These are phyloP conservation scores for Mormyrus iriodes DNA, from an alignment of 2,113 vertebrate genomes.

Conservation along the genomic window DNA sequence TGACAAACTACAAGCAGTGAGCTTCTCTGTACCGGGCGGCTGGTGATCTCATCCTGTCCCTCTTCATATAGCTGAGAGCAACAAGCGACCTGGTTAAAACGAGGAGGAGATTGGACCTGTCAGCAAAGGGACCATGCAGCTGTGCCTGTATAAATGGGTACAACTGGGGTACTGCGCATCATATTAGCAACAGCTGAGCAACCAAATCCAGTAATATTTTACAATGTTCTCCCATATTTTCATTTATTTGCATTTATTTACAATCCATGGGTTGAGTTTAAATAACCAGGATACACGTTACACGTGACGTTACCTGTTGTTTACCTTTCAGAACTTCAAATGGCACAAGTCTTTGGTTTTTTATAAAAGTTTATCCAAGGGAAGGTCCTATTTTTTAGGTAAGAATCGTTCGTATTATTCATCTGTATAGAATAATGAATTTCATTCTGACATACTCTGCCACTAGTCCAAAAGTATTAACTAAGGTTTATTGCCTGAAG, in stretches of 20 bases:
- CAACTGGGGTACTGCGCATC: not conserved
- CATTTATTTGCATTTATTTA: not conserved
- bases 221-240: not conserved
- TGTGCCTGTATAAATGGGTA: not conserved
- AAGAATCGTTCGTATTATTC: not conserved
- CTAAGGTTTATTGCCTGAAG: not conserved
- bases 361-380: not conserved
- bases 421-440: not conserved
- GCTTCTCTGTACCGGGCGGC: not conserved
- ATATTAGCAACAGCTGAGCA: not conserved
- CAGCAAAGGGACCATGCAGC: not conserved
- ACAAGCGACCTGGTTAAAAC: not conserved
- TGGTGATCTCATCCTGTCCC: not conserved
- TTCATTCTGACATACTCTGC: too few relatives aligned
- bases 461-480: too few relatives aligned
- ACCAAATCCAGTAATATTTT: not conserved
- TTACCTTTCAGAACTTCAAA: not conserved
- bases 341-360: too few relatives aligned
- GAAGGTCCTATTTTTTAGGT: not conserved
- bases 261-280: not conserved
- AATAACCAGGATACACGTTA: not conserved
- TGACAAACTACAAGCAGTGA: not conserved
- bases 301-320: not conserved
- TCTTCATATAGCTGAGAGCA: not conserved
- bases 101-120: not conserved